phyloP scores from a whole-genome alignment of 1,140 invertebrate genomes.

The Dryas iulia region DNA sequence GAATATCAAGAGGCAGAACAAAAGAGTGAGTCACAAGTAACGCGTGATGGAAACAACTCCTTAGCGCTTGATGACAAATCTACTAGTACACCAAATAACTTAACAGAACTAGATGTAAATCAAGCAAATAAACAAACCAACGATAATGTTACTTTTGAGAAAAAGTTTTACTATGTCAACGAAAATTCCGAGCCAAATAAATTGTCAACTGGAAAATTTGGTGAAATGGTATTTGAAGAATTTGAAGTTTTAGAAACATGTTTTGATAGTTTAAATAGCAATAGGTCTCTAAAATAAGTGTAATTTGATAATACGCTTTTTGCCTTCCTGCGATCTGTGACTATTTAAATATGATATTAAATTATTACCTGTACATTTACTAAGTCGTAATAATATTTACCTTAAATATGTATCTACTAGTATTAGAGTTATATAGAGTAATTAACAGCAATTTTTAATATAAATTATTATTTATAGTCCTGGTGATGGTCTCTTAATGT shows the following conservation, averaged over 20 bases:
- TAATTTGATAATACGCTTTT: conserved; percentile 47
- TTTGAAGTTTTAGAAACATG: conserved; percentile 85
- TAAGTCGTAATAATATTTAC: conserved; percentile 25
- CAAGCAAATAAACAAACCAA: conserved; percentile 49
- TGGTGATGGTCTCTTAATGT: conserved; percentile 71
- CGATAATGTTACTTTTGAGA: conserved; percentile 66
- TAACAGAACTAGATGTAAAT: conserved; percentile 30
- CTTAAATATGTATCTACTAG: conserved; percentile 31
- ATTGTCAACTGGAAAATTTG: conserved; percentile 82
- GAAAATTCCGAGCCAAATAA: conserved; percentile 76
- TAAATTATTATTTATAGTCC: conserved; percentile 39
- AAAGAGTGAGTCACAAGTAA: background rate
- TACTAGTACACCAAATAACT: conserved; percentile 26
- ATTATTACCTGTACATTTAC: conserved; percentile 73
- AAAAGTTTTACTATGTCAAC: conserved; percentile 77
- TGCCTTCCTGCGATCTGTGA: conserved; percentile 70
- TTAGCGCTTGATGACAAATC: conserved; percentile 10
- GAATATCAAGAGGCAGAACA: conserved; percentile 23
- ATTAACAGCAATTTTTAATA: conserved; percentile 13
- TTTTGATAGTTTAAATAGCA: conserved; percentile 82
- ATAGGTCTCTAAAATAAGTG: conserved; percentile 69
- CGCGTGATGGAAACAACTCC: background rate
- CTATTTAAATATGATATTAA: conserved; percentile 62
- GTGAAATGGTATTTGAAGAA: conserved; percentile 91
- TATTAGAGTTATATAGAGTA: conserved; percentile 13